Evolutionary conservation across 2,888 invertebrate genomes (phyloP).

Genomic region (Panzeria rudis): DNA sequence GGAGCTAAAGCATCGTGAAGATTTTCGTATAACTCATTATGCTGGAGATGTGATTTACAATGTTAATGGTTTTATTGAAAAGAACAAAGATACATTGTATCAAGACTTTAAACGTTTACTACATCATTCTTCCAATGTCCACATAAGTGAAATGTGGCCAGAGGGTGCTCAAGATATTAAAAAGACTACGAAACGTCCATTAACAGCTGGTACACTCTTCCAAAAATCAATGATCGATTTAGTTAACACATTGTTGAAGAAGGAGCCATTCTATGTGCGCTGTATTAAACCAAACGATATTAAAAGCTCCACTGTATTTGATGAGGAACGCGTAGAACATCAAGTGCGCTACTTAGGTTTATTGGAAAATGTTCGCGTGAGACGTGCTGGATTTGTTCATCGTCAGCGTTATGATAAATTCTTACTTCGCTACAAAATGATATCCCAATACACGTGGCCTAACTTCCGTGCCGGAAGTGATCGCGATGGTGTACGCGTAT

Average conservation of each 20-base stretch:
- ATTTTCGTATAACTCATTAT: constrained; percentile 95
- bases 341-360: constrained; percentile 91
- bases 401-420: constrained; percentile 97
- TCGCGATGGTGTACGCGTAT: constrained; percentile 92
- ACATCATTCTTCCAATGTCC: constrained; percentile 91
- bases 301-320: constrained; percentile 94
- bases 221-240: constrained; percentile 97
- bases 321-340: constrained; percentile 88
- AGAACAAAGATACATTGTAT: constrained; percentile 98
- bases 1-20: constrained; percentile 89
- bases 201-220: constrained; percentile 97
- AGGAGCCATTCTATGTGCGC: constrained; percentile 98
- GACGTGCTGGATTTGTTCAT: constrained; percentile 98
- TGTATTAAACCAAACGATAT: constrained; percentile 98
- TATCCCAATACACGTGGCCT: constrained; percentile 98
- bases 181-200: constrained; percentile 96
- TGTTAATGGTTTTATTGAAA: constrained; percentile 96
- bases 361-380: constrained; percentile 97
- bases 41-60: constrained; percentile 98
- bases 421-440: constrained; percentile 98
- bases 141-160: constrained; percentile 96
- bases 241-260: constrained; percentile 93
- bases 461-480: constrained; percentile 92
- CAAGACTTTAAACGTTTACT: constrained; percentile 98
- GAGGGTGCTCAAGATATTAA: constrained; percentile 96